Percentiles rank a stretch among this genome's conserved stretches.
These are phyloP conservation scores for Kryptolebias marmoratus DNA, from an alignment of 2,113 vertebrate species.

Conservation along the genomic window DNA sequence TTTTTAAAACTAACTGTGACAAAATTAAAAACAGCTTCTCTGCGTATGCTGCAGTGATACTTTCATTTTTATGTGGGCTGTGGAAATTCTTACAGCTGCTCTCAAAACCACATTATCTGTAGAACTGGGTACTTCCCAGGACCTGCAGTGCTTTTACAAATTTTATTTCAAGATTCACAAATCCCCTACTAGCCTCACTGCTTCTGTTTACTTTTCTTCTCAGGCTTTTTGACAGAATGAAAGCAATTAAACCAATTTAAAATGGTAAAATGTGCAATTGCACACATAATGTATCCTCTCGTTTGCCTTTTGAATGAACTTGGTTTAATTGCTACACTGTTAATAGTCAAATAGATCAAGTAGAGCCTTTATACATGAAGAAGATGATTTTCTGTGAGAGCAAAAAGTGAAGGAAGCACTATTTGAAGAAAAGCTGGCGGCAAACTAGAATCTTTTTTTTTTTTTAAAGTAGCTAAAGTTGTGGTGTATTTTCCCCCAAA, in stretches of 20 bases:
- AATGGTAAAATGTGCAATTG: background rate
- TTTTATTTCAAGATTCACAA: background rate
- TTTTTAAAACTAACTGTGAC: constrained; percentile 4
- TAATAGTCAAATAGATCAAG: background rate
- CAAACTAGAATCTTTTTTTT: background rate
- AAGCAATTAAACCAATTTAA: background rate
- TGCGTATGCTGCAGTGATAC: background rate
- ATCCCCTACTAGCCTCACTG: background rate
- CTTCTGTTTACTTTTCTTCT: constrained; percentile 1
- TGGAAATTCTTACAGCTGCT: constrained; percentile 6
- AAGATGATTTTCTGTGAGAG: background rate
- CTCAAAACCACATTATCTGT: background rate
- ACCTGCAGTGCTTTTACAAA: background rate
- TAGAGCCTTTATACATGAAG: background rate
- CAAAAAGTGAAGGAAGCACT: background rate
- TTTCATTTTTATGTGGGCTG: background rate
- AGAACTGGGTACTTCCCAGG: constrained; percentile 33
- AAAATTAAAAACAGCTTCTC: constrained; percentile 1
- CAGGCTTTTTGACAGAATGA: background rate
- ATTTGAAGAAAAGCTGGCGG: background rate
- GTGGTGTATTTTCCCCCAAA: background rate
- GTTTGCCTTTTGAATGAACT: background rate
- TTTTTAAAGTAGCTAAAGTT: background rate
- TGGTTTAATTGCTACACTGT: background rate
- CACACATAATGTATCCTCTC: background rate